These are phyloP conservation scores for Acanthoscelides obtectus DNA, from an alignment of 2,888 invertebrate species.

Conservation along the genomic window DNA sequence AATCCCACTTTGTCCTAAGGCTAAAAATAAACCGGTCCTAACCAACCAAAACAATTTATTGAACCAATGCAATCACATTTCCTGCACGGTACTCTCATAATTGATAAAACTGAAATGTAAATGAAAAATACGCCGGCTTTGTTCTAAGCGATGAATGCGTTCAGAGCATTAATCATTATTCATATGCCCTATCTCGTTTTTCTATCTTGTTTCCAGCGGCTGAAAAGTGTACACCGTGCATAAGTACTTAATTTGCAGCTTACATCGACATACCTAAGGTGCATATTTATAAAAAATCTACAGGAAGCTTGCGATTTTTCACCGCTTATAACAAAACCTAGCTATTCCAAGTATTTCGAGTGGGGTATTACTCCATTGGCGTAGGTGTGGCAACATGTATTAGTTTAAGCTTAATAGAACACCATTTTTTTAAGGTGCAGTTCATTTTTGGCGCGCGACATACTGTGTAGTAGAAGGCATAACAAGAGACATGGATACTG, in stretches of 20 bases:
- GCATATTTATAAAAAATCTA: not conserved
- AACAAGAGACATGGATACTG: too few species aligned
- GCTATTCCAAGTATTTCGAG: not conserved
- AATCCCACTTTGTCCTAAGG: too few species aligned
- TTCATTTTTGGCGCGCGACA: too few species aligned
- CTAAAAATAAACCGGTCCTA: too few species aligned
- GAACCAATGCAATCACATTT: not conserved
- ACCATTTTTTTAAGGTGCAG: too few species aligned
- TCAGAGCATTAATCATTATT: not conserved
- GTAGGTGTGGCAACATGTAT: too few species aligned
- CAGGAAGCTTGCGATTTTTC: not conserved
- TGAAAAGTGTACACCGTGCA: not conserved
- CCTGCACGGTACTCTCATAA: not conserved
- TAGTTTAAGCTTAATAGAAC: too few species aligned
- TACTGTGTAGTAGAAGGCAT: too few species aligned
- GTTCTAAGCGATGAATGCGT: not conserved
- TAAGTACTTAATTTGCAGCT: not conserved
- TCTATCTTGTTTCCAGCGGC: not conserved
- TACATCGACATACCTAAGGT: not conserved
- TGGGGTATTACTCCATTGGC: not conserved
- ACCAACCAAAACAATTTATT: not conserved
- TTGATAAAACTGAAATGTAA: not conserved
- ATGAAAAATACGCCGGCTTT: not conserved
- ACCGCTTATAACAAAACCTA: not conserved
- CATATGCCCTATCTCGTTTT: not conserved